These are phyloP conservation scores for Dipus sagitta DNA, from an alignment of 2,797 vertebrate genomes.

Conservation along the genomic window DNA sequence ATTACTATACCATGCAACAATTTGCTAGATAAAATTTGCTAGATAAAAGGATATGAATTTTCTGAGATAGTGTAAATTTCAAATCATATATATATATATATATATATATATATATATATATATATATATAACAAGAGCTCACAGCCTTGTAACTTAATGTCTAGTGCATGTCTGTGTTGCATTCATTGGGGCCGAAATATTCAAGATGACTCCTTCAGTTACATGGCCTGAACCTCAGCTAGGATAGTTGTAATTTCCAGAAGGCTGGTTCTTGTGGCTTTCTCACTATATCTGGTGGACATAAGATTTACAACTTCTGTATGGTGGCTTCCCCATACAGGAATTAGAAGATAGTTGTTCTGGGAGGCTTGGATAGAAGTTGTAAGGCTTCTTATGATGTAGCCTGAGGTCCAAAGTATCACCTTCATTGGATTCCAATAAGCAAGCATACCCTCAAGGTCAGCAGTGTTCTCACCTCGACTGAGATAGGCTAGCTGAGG, in stretches of 20 bases:
- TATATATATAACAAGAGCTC: background rate
- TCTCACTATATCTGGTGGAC: no score
- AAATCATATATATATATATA: background rate
- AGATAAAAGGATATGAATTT: background rate
- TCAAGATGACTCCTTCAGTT: no score
- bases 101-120: background rate
- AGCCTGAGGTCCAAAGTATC: background rate
- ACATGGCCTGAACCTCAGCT: no score
- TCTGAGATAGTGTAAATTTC: constrained; percentile 29
- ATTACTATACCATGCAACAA: background rate
- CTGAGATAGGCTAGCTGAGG: background rate
- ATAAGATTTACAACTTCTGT: no score
- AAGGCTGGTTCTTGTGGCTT: no score
- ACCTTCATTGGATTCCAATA: background rate
- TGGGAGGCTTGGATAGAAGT: background rate
- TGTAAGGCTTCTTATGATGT: background rate
- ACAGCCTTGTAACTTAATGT: background rate
- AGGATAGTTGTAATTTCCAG: no score
- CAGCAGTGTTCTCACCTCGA: background rate
- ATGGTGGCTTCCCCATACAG: no score
- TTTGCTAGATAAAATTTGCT: background rate
- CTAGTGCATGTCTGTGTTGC: no score
- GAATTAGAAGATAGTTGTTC: background rate
- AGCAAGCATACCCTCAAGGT: background rate
- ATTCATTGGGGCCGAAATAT: no score